These are phyloP conservation scores for Ormyrus pomaceus DNA, from an alignment of 2,888 invertebrate species.

Conservation along the genomic window DNA sequence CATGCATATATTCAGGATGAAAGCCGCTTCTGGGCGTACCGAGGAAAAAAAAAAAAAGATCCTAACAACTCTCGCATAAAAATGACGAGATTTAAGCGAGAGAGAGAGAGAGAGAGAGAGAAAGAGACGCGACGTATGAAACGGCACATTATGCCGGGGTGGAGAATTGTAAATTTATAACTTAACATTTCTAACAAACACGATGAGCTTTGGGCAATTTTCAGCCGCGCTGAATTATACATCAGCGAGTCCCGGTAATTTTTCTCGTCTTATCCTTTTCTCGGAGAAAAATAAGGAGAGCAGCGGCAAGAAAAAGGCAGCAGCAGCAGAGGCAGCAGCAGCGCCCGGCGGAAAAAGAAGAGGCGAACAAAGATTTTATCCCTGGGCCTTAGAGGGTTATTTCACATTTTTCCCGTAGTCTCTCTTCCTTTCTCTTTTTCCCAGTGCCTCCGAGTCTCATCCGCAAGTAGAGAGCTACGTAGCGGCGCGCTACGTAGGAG, in stretches of 20 bases:
- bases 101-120: no score
- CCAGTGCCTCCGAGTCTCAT: neutral
- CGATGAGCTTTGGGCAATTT: conserved; percentile 38
- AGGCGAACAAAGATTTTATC: conserved; percentile 45
- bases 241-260: conserved; percentile 42
- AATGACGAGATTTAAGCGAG: no score
- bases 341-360: conserved; percentile 9
- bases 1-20: no score
- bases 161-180: conserved; percentile 34
- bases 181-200: conserved; percentile 43
- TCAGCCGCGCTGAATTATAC: conserved; percentile 43
- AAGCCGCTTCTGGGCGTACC: no score
- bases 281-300: conserved; percentile 13
- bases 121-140: neutral
- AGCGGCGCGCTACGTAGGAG: conserved; percentile 1
- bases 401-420: conserved; percentile 45
- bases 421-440: conserved; percentile 13
- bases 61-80: no score
- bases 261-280: conserved; percentile 43
- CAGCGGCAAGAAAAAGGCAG: neutral
- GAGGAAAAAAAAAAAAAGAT: no score
- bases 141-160: neutral
- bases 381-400: conserved; percentile 37
- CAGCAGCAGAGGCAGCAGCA: neutral
- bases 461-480: neutral